Percentiles rank a stretch among this genome's conserved stretches.
Evolutionary conservation across 2,888 invertebrate species (phyloP).

Genomic region (Hypolimnas misippus): DNA sequence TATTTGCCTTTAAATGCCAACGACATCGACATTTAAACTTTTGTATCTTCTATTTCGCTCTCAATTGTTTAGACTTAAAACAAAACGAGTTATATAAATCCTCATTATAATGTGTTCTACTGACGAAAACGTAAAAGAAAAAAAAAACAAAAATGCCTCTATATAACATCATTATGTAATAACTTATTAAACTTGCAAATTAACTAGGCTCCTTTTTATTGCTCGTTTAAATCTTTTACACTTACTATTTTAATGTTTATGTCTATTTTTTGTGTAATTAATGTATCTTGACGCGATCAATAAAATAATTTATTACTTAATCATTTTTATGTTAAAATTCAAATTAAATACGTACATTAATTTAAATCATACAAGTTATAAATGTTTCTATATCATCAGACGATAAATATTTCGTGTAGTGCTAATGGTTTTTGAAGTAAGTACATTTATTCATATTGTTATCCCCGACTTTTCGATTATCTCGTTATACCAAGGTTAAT

Average conservation of each 20-base stretch:
- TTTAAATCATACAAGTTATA: neutral
- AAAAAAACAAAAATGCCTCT: neutral
- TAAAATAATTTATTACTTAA: neutral
- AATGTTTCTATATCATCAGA: neutral
- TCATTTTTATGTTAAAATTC: too few relatives aligned
- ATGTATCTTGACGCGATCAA: neutral
- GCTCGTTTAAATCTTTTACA: too few relatives aligned
- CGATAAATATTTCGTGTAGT: constrained; percentile 15
- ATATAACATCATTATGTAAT: constrained; percentile 5
- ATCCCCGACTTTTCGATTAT: constrained; percentile 30
- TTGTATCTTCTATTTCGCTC: neutral
- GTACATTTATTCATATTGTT: constrained; percentile 9
- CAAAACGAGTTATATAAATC: constrained; percentile 4
- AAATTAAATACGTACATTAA: too few relatives aligned
- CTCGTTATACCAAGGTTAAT: constrained; percentile 45
- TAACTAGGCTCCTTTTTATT: neutral
- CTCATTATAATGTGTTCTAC: constrained; percentile 8
- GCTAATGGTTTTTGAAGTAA: constrained; percentile 20
- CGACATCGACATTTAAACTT: neutral
- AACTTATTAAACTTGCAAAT: constrained; percentile 5
- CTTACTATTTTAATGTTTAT: neutral
- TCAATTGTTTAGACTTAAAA: neutral
- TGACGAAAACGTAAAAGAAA: neutral
- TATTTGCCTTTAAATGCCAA: too few relatives aligned
- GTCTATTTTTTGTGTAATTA: neutral